Evolutionary conservation across 2,888 invertebrate genomes (phyloP), one percentile per base, ranked within the genome.

Genomic region (Apomyelois bistriatella): DNA sequence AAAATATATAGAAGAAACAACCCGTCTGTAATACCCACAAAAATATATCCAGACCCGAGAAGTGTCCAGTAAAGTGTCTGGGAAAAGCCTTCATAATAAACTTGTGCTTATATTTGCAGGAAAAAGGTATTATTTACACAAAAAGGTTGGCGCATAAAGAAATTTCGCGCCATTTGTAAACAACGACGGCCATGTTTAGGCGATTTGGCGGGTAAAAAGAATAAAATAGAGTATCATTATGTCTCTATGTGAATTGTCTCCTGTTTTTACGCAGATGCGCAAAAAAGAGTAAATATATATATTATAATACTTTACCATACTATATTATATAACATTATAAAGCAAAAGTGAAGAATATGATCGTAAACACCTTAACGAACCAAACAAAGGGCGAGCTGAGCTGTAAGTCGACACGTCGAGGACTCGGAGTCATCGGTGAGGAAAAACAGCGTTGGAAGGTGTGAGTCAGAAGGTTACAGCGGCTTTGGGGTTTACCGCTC

Each of bases 131-230:
- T 63, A 69, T 72, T 70, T 68, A 65, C 65, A 22, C 51, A 52
- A 52, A 52, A 52, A 53, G 53, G 53, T 43, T 43, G 63, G 56
- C 55, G 61, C 68, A 71, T 75, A 76, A 77, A 77, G 73, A 76
- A 65, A 76, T 75, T 72, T 76, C 65, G 66, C 71, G 55, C 70
- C 73, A 76, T 78, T 76, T 72, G 70, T 68, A 77, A 67, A 77
- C 76, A 78, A 76, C 63, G 64, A 55, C 35, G 43, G 50, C 49
- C 49, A 52, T 52, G 52, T 52, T 52, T 36, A 35, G 16, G 52
- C 43, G 36, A 36, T 63, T 63, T 56, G 52, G 58, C 52, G 53
- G 51, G 52, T 59, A 52, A 56, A 48, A 50, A 15, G 30, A 40
- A 32, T 9, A 32, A 32, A 32, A 32, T 48, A 48, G 15, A 36